Conservation (phyloP, 1,140 invertebrate species). For the Marisa cornuarietis region DNA sequence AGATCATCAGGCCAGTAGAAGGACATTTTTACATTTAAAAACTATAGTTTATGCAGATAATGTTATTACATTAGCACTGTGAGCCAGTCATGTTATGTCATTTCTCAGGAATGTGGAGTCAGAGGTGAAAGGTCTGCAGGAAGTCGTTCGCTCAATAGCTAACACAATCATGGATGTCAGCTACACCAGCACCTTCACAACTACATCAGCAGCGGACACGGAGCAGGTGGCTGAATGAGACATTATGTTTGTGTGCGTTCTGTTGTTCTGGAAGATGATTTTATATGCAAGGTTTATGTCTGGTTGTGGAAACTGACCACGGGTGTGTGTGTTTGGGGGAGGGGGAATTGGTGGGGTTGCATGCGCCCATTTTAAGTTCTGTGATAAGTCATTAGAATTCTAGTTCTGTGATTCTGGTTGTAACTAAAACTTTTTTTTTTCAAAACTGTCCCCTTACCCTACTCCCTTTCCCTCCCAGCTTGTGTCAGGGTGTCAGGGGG, state of each 20-base stretch:
- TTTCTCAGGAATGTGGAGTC: slow-evolving; percentile 49
- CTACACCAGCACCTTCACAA: slow-evolving; percentile 37
- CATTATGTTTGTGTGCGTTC: slow-evolving; percentile 15
- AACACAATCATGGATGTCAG: slow-evolving; percentile 46
- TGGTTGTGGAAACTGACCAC: too few relatives aligned
- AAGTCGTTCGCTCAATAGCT: slow-evolving; percentile 52
- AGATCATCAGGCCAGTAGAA: neutral
- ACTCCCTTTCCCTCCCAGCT: too few relatives aligned
- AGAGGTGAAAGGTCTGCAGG: slow-evolving; percentile 49
- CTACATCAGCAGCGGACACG: slow-evolving; percentile 23
- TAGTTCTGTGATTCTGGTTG: too few relatives aligned
- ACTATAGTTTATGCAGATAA: neutral
- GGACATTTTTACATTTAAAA: neutral
- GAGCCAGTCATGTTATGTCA: neutral
- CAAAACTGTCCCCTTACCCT: too few relatives aligned
- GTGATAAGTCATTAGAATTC: too few relatives aligned
- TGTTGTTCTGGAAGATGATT: too few relatives aligned
- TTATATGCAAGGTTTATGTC: too few relatives aligned
- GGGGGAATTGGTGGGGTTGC: too few relatives aligned
- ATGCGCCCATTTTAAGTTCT: too few relatives aligned
- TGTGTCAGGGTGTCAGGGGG: too few relatives aligned
- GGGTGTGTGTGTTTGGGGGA: too few relatives aligned
- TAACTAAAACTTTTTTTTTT: too few relatives aligned
- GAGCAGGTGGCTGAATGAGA: slow-evolving; percentile 20
- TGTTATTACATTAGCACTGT: neutral